Conservation (phyloP, 2,797 vertebrate species). For the Intellagama lesueurii region DNA sequence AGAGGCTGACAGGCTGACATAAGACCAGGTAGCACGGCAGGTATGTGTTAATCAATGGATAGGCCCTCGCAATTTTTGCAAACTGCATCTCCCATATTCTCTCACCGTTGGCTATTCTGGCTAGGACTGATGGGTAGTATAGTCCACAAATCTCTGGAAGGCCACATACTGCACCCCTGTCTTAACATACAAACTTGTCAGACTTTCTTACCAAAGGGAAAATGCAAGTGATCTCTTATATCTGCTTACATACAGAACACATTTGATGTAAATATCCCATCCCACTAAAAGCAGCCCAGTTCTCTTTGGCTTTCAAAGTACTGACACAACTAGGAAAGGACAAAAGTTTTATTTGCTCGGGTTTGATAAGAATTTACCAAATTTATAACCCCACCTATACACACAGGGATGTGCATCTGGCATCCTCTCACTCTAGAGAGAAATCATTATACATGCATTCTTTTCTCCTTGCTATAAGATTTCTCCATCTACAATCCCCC, state of each 20-base stretch:
- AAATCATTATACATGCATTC: no score
- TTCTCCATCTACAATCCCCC: no score
- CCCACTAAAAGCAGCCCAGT: not conserved
- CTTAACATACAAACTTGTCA: not conserved
- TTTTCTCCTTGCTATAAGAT: no score
- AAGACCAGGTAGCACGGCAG: not conserved
- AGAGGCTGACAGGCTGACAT: not conserved
- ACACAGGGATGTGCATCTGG: no score
- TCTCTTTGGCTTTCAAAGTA: not conserved
- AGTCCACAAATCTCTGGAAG: no score
- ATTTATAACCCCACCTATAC: no score
- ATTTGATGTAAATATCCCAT: not conserved
- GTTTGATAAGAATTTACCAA: not conserved
- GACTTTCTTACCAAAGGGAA: not conserved
- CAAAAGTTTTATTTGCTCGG: not conserved
- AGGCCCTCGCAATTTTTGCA: no score
- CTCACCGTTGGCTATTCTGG: no score
- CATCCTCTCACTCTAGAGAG: no score
- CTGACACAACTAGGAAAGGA: not conserved
- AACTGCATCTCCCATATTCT: no score
- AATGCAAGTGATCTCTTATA: not conserved
- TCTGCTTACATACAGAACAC: not conserved
- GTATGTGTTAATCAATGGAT: no score
- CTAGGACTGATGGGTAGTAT: no score
- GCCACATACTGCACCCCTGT: not conserved